Base-by-base conservation (phyloP, 2,888 invertebrate species). In the Formica aserva region DNA sequence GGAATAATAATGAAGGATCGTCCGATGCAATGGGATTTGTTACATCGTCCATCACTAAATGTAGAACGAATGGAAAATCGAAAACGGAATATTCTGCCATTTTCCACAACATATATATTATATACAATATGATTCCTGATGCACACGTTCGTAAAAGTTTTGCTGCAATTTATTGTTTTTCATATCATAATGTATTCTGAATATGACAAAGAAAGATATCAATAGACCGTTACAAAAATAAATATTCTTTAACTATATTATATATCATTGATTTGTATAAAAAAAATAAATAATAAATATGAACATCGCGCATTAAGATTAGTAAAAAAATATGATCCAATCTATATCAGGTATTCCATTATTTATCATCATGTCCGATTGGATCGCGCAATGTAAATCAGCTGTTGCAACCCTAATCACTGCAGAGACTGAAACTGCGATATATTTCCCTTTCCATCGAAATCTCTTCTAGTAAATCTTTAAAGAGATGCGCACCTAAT, bases 351-450 rank as follows among this genome's bases (percentile, higher is more conserved):
- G 5, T 57, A 13, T 29, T 74, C n/a, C 29, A 41, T 52, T 35
- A 65, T 48, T 76, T 65, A 26, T 65, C 13, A 35, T 38, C 45
- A 6, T 9, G 11, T 11, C 48, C 35, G 6, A 18, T 38, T 38
- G 18, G 8, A 38, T 74, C 13, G 35, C 48, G 52, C 48, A 15
- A 26, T 1, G 6, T 76, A 48, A 75, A 22, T 63, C 32, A 63
- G 48, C 63, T 52, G 35, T 62, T 32, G 29, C n/a, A 62, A 45
- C 22, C 35, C 35, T 76, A 76, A 76, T 65, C 15, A 13, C 52
- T 48, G 22, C 13, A 38, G 60, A 8, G 38, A 38, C 13, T 57
- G 13, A 74, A 74, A 41, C 13, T 63, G 18, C 18, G 41, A 9
- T 29, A 22, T 11, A 22, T 11, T 22, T 76, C 4, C 48, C 48